Percentiles rank a stretch among this genome's conserved stretches.
Conservation (phyloP, 2,797 vertebrate species). For the Oryzias dopingdopingensis region DNA sequence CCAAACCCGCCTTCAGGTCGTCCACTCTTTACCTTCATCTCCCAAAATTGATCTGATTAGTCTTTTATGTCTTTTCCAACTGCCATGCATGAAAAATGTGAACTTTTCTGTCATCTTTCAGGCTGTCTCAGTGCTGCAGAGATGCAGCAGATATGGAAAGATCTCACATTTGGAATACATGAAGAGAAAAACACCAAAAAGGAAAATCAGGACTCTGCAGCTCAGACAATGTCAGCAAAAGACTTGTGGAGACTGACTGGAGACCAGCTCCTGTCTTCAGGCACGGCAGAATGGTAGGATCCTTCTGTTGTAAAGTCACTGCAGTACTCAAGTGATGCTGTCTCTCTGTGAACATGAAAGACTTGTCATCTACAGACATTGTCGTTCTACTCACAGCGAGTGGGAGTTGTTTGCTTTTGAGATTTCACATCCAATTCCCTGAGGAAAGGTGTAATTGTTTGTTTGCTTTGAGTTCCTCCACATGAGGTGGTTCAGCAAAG, state of each 20-base stretch:
- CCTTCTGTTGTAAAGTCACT: conserved; percentile 11
- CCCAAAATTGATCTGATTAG: neutral
- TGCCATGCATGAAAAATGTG: neutral
- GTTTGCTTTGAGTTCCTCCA: conserved; percentile 49
- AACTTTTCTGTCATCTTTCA: neutral
- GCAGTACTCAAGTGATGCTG: conserved; percentile 9
- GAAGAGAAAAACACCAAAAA: conserved; percentile 82
- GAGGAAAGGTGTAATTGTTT: conserved; percentile 46
- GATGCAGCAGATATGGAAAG: conserved; percentile 92
- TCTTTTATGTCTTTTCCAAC: neutral
- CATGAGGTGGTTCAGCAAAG: conserved; percentile 40
- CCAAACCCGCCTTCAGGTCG: conserved; percentile 85
- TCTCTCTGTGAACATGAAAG: conserved; percentile 60
- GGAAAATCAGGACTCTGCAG: conserved; percentile 78
- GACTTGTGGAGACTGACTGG: conserved; percentile 76
- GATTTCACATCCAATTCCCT: conserved; percentile 56
- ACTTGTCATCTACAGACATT: conserved; percentile 41
- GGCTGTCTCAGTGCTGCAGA: conserved; percentile 76
- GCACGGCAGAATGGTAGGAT: conserved; percentile 82
- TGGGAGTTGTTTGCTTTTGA: conserved; percentile 49
- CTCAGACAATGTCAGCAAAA: conserved; percentile 80
- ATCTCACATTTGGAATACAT: conserved; percentile 82
- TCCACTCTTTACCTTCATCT: conserved; percentile 1
- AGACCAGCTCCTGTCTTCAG: conserved; percentile 81
- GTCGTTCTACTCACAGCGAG: conserved; percentile 27